A percentile compares a stretch with the other conserved stretches of the same genome.
These are phyloP conservation scores for Drosophila fuyamai DNA, from an alignment of 1,140 invertebrate species.

Conservation along the genomic window DNA sequence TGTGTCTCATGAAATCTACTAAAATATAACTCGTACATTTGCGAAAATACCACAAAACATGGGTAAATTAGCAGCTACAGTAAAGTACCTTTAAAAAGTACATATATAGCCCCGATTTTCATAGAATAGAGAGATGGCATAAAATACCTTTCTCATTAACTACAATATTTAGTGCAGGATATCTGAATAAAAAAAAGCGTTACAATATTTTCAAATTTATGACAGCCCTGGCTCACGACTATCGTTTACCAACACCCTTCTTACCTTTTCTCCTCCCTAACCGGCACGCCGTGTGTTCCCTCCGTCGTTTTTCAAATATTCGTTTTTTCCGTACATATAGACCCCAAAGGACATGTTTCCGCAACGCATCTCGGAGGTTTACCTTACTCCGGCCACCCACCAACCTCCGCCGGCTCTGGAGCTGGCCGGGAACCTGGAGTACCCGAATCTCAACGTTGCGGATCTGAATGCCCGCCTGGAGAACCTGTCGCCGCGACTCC, in stretches of 20 bases:
- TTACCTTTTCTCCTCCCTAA: neutral
- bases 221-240: too few relatives aligned
- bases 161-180: too few relatives aligned
- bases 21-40: neutral
- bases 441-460: constrained; percentile 63
- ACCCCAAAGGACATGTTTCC: constrained; percentile 49
- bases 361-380: constrained; percentile 44
- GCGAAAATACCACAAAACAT: too few relatives aligned
- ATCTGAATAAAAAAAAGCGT: too few relatives aligned
- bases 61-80: too few relatives aligned
- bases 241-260: too few relatives aligned
- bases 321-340: neutral
- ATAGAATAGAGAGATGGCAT: too few relatives aligned
- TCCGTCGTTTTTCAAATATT: neutral
- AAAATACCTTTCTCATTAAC: too few relatives aligned
- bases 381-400: constrained; percentile 46
- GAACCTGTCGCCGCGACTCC: constrained; percentile 61
- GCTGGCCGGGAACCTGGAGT: constrained; percentile 64
- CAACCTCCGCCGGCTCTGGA: constrained; percentile 55
- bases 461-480: constrained; percentile 68
- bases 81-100: too few relatives aligned
- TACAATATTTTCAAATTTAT: too few relatives aligned
- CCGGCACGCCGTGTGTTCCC: constrained; percentile 21
- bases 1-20: neutral
- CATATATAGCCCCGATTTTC: too few relatives aligned